Conservation (phyloP, 2,797 vertebrate species). For the Apodemus agrarius region DNA sequence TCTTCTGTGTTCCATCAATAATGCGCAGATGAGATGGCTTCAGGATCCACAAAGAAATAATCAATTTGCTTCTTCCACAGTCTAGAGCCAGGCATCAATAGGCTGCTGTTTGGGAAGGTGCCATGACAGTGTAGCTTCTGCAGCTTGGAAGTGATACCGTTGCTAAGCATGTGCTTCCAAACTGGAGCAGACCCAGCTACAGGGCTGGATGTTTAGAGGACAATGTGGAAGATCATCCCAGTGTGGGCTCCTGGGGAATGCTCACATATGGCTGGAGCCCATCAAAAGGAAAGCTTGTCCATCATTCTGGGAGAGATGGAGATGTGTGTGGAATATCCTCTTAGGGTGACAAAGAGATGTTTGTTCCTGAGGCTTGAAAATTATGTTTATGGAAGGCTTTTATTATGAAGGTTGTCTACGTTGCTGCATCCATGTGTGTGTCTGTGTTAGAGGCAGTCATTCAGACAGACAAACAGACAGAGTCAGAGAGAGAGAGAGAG, state of each 20-base stretch:
- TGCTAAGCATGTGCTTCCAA: background rate
- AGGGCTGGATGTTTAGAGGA: constrained; percentile 59
- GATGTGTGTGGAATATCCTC: constrained; percentile 87
- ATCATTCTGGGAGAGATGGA: constrained; percentile 89
- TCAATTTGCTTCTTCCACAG: background rate
- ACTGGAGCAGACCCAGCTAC: accelerated
- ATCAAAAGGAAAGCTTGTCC: constrained; percentile 86
- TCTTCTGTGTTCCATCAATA: constrained; percentile 3
- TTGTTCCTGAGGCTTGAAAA: constrained; percentile 89
- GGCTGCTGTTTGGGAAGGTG: constrained; percentile 16
- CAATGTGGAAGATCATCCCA: constrained; percentile 84
- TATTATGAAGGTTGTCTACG: constrained; percentile 89
- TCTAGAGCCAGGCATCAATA: background rate
- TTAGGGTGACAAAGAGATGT: constrained; percentile 87
- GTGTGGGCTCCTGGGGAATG: constrained; percentile 73
- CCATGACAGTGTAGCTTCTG: background rate
- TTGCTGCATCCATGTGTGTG: constrained; percentile 80
- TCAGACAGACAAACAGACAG: background rate
- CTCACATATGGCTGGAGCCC: constrained; percentile 79
- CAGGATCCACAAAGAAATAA: background rate
- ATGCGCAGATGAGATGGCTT: constrained; percentile 21
- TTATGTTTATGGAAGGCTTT: constrained; percentile 88
- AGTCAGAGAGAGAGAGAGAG: no score
- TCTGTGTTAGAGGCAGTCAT: no score
- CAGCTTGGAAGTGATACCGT: constrained; percentile 29